phyloP scores from a whole-genome alignment of 2,888 invertebrate genomes.

The Sphinx pinastri region DNA sequence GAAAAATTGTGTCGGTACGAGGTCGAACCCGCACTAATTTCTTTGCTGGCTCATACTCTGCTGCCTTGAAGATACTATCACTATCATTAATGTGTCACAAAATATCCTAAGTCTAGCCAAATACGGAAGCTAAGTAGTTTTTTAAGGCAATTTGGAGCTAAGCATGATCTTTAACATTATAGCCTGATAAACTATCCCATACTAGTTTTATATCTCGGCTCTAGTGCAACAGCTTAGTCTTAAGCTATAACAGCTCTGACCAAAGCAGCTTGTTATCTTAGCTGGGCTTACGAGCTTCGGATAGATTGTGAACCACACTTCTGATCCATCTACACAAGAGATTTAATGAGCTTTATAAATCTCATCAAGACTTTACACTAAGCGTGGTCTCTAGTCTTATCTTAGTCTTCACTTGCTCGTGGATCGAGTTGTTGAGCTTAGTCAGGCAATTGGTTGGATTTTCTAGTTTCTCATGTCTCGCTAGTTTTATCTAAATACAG shows the following conservation, averaged over 20 bases:
- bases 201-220: not conserved
- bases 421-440: not conserved
- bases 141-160: not conserved
- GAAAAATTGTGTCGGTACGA: too few relatives aligned
- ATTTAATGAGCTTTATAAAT: slow-evolving; percentile 21
- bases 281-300: not conserved
- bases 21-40: too few relatives aligned
- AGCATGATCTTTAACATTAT: not conserved
- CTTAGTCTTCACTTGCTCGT: not conserved
- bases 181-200: not conserved
- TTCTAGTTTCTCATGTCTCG: not conserved
- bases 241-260: slow-evolving; percentile 6
- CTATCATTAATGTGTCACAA: too few relatives aligned
- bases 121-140: not conserved
- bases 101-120: not conserved
- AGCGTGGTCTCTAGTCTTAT: not conserved
- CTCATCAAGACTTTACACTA: not conserved
- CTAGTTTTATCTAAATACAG: too few relatives aligned
- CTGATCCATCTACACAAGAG: slow-evolving; percentile 11
- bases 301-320: slow-evolving; percentile 21
- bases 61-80: too few relatives aligned
- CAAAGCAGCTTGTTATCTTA: slow-evolving; percentile 13
- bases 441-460: not conserved
- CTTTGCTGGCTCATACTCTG: too few relatives aligned
- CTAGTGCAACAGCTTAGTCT: not conserved